Evolutionary conservation across 1,140 invertebrate species (phyloP).

Genomic region (Drosophila subobscura): DNA sequence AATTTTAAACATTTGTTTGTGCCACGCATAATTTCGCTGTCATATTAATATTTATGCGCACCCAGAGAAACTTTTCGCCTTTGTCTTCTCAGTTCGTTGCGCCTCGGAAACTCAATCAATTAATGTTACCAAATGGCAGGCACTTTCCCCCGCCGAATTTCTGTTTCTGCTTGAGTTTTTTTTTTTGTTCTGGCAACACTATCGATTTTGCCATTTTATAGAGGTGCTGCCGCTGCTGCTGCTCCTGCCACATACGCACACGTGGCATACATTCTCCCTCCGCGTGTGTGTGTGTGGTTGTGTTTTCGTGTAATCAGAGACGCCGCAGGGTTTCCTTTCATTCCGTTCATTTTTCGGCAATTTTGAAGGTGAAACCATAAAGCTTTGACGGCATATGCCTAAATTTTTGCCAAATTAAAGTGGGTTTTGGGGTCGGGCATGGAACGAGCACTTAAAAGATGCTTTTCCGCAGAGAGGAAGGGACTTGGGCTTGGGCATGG

Average conservation of each 20-base stretch:
- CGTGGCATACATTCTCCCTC: slow-evolving; percentile 25
- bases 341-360: slow-evolving; percentile 13
- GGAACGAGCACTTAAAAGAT: too few relatives aligned
- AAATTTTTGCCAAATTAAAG: slow-evolving; percentile 59
- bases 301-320: slow-evolving; percentile 51
- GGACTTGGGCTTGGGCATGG: too few relatives aligned
- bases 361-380: slow-evolving; percentile 66
- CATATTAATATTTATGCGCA: slow-evolving; percentile 72
- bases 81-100: slow-evolving; percentile 33
- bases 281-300: too few relatives aligned
- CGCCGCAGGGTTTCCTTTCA: slow-evolving; percentile 48
- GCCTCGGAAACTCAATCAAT: slow-evolving; percentile 67
- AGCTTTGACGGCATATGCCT: slow-evolving; percentile 56
- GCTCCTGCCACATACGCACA: slow-evolving; percentile 16
- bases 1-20: slow-evolving; percentile 61
- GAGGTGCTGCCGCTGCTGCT: neutral
- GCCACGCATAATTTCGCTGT: slow-evolving; percentile 71
- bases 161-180: too few relatives aligned
- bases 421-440: neutral
- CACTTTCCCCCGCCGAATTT: too few relatives aligned
- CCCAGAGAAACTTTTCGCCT: slow-evolving; percentile 36
- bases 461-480: too few relatives aligned
- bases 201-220: slow-evolving; percentile 64
- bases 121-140: slow-evolving; percentile 30
- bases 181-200: slow-evolving; percentile 11